Evolutionary conservation across 2,113 vertebrate genomes (phyloP).

Genomic region (Bos javanicus): DNA sequence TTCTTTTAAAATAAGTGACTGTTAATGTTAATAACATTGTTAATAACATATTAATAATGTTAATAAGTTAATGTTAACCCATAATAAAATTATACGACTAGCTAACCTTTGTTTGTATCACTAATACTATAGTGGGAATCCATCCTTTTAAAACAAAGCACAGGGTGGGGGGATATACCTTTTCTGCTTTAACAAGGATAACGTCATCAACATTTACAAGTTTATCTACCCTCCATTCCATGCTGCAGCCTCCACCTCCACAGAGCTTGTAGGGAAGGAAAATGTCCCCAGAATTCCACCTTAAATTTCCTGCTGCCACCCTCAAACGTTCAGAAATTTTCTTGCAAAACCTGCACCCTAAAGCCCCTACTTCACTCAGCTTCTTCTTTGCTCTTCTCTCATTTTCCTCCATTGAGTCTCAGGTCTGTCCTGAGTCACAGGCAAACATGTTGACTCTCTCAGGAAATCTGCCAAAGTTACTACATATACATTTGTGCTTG

Average conservation of each 20-base stretch:
- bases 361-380: background rate
- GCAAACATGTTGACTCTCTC: background rate
- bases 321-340: background rate
- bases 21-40: background rate
- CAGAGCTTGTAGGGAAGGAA: background rate
- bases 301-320: background rate
- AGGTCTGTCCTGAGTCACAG: background rate
- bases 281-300: background rate
- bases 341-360: background rate
- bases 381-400: background rate
- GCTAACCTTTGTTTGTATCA: background rate
- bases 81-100: slow-evolving; percentile 22
- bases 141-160: background rate
- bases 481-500: background rate
- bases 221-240: background rate
- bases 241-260: background rate
- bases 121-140: background rate
- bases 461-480: background rate
- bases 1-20: slow-evolving; percentile 40
- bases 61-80: background rate
- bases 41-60: background rate
- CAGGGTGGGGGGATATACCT: background rate
- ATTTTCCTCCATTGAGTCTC: background rate
- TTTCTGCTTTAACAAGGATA: background rate
- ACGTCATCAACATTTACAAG: background rate